These are phyloP conservation scores for Chironomus striatipennis DNA, from an alignment of 1,140 invertebrate genomes.

Conservation along the genomic window DNA sequence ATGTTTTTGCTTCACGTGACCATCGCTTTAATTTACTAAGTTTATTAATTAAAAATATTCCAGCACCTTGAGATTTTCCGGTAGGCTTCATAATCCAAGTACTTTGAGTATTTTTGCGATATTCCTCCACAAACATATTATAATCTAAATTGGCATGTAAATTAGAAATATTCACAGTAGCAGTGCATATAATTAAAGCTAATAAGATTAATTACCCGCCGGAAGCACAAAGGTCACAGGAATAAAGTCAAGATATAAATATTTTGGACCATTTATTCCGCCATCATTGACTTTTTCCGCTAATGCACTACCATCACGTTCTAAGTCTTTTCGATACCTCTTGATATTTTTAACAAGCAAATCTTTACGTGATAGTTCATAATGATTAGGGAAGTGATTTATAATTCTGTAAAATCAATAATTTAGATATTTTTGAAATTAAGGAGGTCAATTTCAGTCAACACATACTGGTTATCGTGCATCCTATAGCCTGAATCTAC, in stretches of 20 bases:
- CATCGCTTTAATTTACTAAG: constrained; percentile 80
- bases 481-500: constrained; percentile 86
- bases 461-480: constrained; percentile 77
- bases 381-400: constrained; percentile 91
- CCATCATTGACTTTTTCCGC: constrained; percentile 59
- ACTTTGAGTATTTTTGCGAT: constrained; percentile 79
- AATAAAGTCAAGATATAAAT: constrained; percentile 80
- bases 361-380: constrained; percentile 90
- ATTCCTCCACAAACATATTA: constrained; percentile 93
- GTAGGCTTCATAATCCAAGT: constrained; percentile 98
- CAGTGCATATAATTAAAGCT: not conserved
- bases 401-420: constrained; percentile 48
- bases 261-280: constrained; percentile 63
- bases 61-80: constrained; percentile 80
- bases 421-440: not conserved
- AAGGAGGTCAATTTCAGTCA: not conserved
- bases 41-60: constrained; percentile 84
- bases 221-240: constrained; percentile 89
- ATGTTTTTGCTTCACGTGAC: constrained; percentile 71
- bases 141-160: constrained; percentile 51
- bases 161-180: constrained; percentile 17
- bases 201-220: constrained; percentile 46
- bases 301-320: constrained; percentile 78
- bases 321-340: constrained; percentile 82
- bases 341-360: constrained; percentile 94